A percentile compares a stretch with the other conserved stretches of the same genome.
These are phyloP conservation scores for Peromyscus melanophrys DNA, from an alignment of 2,797 vertebrate species.

Conservation along the genomic window DNA sequence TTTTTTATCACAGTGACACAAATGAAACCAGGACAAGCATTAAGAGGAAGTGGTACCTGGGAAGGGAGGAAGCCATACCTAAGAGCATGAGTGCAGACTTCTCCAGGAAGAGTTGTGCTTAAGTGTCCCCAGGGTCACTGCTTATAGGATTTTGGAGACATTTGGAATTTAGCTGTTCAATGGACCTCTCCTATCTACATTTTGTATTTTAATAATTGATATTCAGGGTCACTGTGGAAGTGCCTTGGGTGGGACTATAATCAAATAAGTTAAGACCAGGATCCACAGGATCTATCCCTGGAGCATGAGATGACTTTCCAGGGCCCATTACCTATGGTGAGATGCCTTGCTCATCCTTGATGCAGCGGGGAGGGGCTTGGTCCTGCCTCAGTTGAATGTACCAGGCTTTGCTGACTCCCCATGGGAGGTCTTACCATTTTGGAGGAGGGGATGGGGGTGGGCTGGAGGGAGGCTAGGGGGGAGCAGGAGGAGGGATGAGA, in stretches of 20 bases:
- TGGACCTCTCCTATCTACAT: background rate
- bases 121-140: background rate
- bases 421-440: too few relatives aligned
- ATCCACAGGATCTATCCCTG: too few relatives aligned
- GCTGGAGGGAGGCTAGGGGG: too few relatives aligned
- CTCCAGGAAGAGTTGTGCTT: background rate
- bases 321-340: too few relatives aligned
- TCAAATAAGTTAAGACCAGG: background rate
- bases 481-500: too few relatives aligned
- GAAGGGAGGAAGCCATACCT: background rate
- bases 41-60: background rate
- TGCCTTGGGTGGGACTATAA: background rate
- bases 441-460: too few relatives aligned
- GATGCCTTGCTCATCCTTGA: too few relatives aligned
- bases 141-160: background rate
- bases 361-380: too few relatives aligned
- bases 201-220: background rate
- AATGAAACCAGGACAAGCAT: background rate
- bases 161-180: background rate
- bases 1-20: background rate
- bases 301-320: too few relatives aligned
- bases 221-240: background rate
- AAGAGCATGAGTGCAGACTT: background rate
- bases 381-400: too few relatives aligned
- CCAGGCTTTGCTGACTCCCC: too few relatives aligned